Evolutionary conservation across 2,888 invertebrate species (phyloP).

Genomic region (Punctoribates punctum): DNA sequence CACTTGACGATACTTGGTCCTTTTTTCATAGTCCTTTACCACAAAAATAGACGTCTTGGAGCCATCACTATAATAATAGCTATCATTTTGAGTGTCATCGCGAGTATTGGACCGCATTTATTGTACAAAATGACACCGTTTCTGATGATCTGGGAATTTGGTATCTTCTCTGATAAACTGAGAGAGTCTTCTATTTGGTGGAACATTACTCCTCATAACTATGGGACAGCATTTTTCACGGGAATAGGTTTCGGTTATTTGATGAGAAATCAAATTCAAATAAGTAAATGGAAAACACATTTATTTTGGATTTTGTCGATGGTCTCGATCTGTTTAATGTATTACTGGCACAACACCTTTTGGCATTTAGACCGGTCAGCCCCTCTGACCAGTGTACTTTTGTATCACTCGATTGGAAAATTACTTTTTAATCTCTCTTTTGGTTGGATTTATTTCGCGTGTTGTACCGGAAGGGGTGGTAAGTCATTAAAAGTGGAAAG

Average conservation of each 20-base stretch:
- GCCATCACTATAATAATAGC: neutral
- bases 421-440: neutral
- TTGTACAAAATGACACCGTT: neutral
- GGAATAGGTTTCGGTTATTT: neutral
- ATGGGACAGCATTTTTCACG: neutral
- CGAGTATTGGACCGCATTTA: neutral
- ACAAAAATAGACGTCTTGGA: neutral
- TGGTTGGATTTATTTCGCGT: neutral
- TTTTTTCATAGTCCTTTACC: neutral
- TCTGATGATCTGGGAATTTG: neutral
- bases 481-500: too few species aligned
- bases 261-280: neutral
- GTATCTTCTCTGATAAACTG: neutral
- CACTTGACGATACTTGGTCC: neutral
- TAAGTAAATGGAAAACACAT: too few species aligned
- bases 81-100: neutral
- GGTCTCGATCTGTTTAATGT: neutral
- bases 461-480: constrained; percentile 2
- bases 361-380: neutral
- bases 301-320: neutral
- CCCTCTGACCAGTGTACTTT: neutral
- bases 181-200: neutral
- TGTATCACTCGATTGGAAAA: neutral
- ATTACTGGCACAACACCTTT: neutral
- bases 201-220: neutral